phyloP scores from a whole-genome alignment of 2,888 invertebrate genomes.

The Dryobota labecula region DNA sequence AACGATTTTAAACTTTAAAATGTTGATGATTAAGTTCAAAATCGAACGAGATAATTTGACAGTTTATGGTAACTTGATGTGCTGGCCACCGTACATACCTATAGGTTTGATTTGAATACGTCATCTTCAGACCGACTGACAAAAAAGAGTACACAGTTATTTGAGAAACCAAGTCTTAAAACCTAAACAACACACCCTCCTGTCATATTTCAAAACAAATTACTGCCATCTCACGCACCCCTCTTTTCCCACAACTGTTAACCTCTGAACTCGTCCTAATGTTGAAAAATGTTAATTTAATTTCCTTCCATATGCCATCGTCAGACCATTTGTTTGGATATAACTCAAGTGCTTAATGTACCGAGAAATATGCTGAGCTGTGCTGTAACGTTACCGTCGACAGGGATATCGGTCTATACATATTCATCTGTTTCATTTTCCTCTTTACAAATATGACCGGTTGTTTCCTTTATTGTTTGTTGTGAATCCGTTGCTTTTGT shows the following conservation, averaged over 20 bases:
- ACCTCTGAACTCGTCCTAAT: conserved; percentile 58
- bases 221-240: conserved; percentile 27
- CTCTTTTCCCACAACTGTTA: conserved; percentile 39
- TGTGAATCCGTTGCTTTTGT: conserved; percentile 9
- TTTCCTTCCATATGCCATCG: conserved; percentile 69
- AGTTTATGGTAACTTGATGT: too few species aligned
- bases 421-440: conserved; percentile 34
- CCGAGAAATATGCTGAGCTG: conserved; percentile 71
- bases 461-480: conserved; percentile 22
- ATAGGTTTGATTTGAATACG: background rate
- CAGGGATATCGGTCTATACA: conserved; percentile 33
- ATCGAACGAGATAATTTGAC: too few species aligned
- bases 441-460: conserved; percentile 3
- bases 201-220: conserved; percentile 37
- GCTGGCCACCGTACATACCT: background rate
- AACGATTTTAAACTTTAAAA: too few species aligned
- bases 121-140: background rate
- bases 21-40: too few species aligned
- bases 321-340: conserved; percentile 75
- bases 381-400: conserved; percentile 53
- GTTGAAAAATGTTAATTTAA: conserved; percentile 77
- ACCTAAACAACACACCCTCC: conserved; percentile 15
- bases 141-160: background rate
- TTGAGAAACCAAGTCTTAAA: background rate
- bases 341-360: conserved; percentile 71